Evolutionary conservation across 2,888 invertebrate species (phyloP), one percentile per base, ranked within the genome.

Genomic region (Dioctria linearis): DNA sequence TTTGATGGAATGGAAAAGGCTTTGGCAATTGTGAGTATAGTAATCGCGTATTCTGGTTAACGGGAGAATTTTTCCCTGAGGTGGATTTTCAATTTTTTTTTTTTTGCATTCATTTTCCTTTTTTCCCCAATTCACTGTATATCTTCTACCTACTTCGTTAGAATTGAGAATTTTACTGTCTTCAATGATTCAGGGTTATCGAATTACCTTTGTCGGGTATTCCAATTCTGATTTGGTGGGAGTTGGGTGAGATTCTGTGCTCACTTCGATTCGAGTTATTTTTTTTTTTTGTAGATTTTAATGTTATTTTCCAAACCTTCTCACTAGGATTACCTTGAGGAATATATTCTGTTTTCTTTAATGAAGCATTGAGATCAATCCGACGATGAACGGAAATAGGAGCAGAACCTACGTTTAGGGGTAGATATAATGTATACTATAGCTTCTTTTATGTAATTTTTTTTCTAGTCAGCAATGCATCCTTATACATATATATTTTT

Each of bases 1-100:
- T 39, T 9, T 51, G 69, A 25, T 43, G 43, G n/a, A 69, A 69
- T 69, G 69, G 51, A 69, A 69, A 54, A 69, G 54, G 49, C n/a
- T 69, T n/a, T 51, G 39, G 51, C 4, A 37, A 54, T 39, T 51
- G n/a, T 25, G 25, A 25, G 25, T 25, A 25, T 25, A 25, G 51
- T 37, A 51, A 51, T 37, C 11, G 37, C 51, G 51, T 54, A 25
- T 69, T 51, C 37, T 37, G 69, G 51, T 39, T 51, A 54, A 6
- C 39, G 51, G 25, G 8, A 25, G 9, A 49, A 54, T 11, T 54
- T 49, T 37, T 49, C 49, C 63, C 51, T 49, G 37, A 39, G 46
- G 49, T 25, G 6, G 9, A 69, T 6, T 69, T 69, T 69, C 54
- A 6, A 54, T 8, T 54, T 54, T 54, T 54, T 54, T n/a, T 11